Percentiles rank a stretch among this genome's conserved stretches.
These are phyloP conservation scores for Crenichthys baileyi DNA, from an alignment of 2,797 vertebrate genomes.

Conservation along the genomic window DNA sequence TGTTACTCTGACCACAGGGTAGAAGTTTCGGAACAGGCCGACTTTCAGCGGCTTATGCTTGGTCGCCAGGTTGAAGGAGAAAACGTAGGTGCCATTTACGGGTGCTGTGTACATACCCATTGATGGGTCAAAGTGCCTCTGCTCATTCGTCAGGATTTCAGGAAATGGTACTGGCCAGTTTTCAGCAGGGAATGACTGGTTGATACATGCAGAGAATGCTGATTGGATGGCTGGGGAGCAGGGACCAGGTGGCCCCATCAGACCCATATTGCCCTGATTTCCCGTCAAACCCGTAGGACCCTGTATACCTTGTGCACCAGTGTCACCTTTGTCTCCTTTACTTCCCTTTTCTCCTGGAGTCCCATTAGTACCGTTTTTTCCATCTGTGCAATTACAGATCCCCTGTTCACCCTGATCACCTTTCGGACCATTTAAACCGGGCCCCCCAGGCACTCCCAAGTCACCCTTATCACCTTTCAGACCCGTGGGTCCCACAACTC, in stretches of 20 bases:
- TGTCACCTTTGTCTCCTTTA: conserved; percentile 65
- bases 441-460: conserved; percentile 54
- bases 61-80: conserved; percentile 66
- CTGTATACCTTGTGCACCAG: conserved; percentile 52
- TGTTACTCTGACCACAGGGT: conserved; percentile 56
- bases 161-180: conserved; percentile 68
- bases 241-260: conserved; percentile 68
- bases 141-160: conserved; percentile 54
- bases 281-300: conserved; percentile 68
- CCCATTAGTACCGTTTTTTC: conserved; percentile 63
- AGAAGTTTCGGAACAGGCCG: conserved; percentile 71
- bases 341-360: conserved; percentile 57
- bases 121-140: conserved; percentile 35
- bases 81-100: conserved; percentile 78
- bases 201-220: conserved; percentile 67
- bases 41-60: conserved; percentile 55
- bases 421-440: conserved; percentile 61
- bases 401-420: conserved; percentile 70
- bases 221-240: conserved; percentile 76
- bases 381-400: conserved; percentile 72
- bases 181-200: conserved; percentile 30
- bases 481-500: conserved; percentile 61
- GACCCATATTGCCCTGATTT: conserved; percentile 55
- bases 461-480: conserved; percentile 70
- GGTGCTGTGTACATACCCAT: conserved; percentile 72